Percentiles rank a stretch among this genome's conserved stretches.
phyloP scores from a whole-genome alignment of 2,888 invertebrate genomes.

The Saturnia pavonia region DNA sequence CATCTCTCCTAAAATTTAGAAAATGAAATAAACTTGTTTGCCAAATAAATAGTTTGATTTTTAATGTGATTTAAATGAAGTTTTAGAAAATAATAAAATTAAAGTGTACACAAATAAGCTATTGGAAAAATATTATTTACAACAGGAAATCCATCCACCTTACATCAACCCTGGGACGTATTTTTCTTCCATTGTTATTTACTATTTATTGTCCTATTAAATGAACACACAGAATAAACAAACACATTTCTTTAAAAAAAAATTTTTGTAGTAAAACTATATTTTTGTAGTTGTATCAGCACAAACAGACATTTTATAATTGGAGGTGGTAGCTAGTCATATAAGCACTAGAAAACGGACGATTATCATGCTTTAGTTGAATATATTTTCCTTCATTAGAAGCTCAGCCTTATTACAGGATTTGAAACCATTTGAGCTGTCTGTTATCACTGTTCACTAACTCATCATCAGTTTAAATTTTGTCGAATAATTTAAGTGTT shows the following conservation, averaged over 20 bases:
- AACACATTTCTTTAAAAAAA: too few species aligned
- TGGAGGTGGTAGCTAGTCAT: background rate
- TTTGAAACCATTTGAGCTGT: background rate
- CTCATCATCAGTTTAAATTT: background rate
- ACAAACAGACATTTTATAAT: background rate
- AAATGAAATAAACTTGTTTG: background rate
- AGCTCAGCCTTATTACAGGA: background rate
- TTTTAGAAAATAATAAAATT: background rate
- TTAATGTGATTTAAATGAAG: background rate
- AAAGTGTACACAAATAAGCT: background rate
- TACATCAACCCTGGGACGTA: too few species aligned
- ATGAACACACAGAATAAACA: too few species aligned
- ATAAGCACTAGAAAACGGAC: background rate
- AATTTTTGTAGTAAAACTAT: too few species aligned
- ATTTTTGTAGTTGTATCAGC: too few species aligned
- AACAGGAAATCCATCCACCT: too few species aligned
- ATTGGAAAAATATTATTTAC: background rate
- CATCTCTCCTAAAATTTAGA: slow-evolving; percentile 87
- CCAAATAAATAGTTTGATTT: background rate
- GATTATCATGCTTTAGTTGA: background rate
- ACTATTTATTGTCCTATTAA: too few species aligned
- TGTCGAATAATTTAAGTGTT: background rate
- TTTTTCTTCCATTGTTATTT: too few species aligned
- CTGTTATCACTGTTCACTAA: background rate
- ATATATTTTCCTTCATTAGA: too few species aligned